Evolutionary conservation across 2,113 vertebrate genomes (phyloP), one percentile per base, ranked within the genome.

Genomic region (Anser brachyrhynchus): DNA sequence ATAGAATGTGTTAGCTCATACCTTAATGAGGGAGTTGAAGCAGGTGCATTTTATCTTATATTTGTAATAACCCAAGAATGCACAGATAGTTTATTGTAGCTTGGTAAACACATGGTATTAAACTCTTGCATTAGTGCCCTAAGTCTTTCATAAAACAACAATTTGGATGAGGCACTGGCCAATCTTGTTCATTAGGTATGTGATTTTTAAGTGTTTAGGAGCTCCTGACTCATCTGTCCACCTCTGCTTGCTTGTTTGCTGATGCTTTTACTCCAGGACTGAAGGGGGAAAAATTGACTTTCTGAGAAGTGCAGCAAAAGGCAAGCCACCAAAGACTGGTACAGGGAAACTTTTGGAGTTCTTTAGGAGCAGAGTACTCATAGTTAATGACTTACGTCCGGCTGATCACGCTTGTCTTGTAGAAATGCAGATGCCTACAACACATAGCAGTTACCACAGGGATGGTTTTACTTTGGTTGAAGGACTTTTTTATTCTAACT

Each of bases 21-120:
- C 89, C 33, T 93, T 96, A 97, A 97, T 97, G 92, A 95, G 90
- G 79, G 94, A 87, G 77, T 92, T 87, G 94, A 87, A 87, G 87
- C 70, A 93, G 92, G 52, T 91, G 62, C 84, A 62, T 95, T 97
- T 92, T 97, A 95, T 97, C 96, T 92, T 89, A 9, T 19, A 37
- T 95, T 91, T 95, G 89, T 96, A 93, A 96, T 95, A 78, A 93
- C 84, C 70, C 75, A 92, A 95, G 94, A 87, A 97, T 85, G 94
- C 84, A 66, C 44, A 85, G 62, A 31, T 87, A 84, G 58, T 92
- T 96, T 96, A 85, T 81, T 95, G 77, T 92, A 95, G 89, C 87
- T 76, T 82, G 35, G 74, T 96, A 92, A 96, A 96, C 71, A 84
- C 58, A 72, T 78, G 77, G 81, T 97, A 61, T 93, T 95, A 91